Evolutionary conservation across 2,113 vertebrate species (phyloP), one percentile per base, ranked within the genome.

Genomic region (Nansenia antarctica): DNA sequence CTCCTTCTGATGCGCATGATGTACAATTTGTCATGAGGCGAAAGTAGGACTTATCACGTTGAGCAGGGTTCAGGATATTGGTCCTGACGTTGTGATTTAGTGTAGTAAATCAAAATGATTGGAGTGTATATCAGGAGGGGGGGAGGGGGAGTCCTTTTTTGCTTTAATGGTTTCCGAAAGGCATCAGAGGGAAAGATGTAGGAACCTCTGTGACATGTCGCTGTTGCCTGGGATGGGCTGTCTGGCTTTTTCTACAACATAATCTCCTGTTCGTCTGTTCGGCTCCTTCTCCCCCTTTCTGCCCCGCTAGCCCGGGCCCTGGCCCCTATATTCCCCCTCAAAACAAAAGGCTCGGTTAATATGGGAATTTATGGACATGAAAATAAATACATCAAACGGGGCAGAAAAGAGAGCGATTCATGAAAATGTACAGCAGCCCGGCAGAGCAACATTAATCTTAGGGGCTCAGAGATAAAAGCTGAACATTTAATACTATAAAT

Each of bases 91-190:
- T 30, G 72, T 72, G 54, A 79, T 78, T 74, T 31, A 74, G 72
- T 9, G 2, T 70, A 72, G 69, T 87, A 87, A 86, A 88, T 90
- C 85, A 79, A 65, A 84, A 65, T 62, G 75, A 87, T 72, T 80
- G 73, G 74, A 62, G 70, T 7, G n/a, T 65, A 69, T 64, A 82
- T 79, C 0, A 66, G 66, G 55, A 68, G 2, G 1, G 70, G 7
- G 15, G 73, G 64, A 62, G 47, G 27, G 31, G 30, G 60, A 62
- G 42, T 0, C 22, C 67, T 65, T 65, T 53, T 81, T 71, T 6
- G 26, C 42, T 77, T 69, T 73, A 88, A 85, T 59, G 77, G 70
- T 65, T 83, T 82, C 69, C 30, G n/a, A 77, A 84, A 64, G 67
- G 39, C 58, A 18, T 57, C 35, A 9, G 18, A 0, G 57, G 63